Percentiles rank a stretch among this genome's conserved stretches.
These are phyloP conservation scores for Edolisoma coerulescens DNA, from an alignment of 2,113 vertebrate species.

Conservation along the genomic window DNA sequence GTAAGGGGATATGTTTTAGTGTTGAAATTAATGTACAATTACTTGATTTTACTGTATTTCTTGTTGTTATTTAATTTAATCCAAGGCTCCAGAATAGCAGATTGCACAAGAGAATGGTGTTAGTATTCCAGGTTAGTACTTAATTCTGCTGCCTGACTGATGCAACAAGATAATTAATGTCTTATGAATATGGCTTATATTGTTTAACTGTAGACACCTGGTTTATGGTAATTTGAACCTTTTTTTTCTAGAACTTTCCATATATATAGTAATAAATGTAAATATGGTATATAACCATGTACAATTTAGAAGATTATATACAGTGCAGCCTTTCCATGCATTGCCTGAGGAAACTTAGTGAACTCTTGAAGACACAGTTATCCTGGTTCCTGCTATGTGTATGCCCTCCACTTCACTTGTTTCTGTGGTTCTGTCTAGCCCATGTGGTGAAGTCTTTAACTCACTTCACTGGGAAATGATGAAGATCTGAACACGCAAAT, in stretches of 20 bases:
- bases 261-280: constrained; percentile 51
- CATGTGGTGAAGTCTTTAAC: not conserved
- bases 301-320: not conserved
- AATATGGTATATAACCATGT: constrained; percentile 37
- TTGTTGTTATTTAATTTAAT: not conserved
- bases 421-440: not conserved
- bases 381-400: not conserved
- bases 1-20: not conserved
- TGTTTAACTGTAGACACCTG: not conserved
- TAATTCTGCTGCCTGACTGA: not conserved
- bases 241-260: not conserved
- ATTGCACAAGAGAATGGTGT: not conserved
- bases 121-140: constrained; percentile 22
- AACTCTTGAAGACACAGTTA: not conserved
- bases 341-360: not conserved
- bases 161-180: not conserved
- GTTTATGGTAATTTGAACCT: not conserved
- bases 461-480: not conserved
- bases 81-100: not conserved
- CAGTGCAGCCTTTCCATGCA: constrained; percentile 28
- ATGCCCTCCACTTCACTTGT: not conserved
- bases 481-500: not conserved
- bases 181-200: not conserved
- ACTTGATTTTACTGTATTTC: constrained; percentile 30
- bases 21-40: not conserved